Base-by-base conservation (phyloP, 1,140 invertebrate genomes). In the Eufriesea mexicana region DNA sequence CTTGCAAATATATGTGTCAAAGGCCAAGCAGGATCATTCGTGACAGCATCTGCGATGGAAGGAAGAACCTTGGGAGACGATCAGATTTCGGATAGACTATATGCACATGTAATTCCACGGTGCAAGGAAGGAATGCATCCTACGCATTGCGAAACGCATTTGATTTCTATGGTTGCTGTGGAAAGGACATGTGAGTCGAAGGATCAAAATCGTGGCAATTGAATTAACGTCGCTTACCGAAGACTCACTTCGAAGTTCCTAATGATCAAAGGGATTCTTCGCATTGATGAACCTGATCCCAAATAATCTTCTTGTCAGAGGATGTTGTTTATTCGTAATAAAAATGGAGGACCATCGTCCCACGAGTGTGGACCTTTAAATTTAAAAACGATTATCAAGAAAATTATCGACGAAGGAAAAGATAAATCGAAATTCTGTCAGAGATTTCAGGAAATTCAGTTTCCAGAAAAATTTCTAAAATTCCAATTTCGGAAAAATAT, bases 211-310 rank as follows among this genome's bases (percentile, higher is more conserved):
- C 35, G 9, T 28, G 51, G 35, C 64, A 72, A 79, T 79, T 62
- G 47, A 20, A 18, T 79, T 72, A 72, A 6, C 47, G 55, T 72
- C 62, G 42, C n/a, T 77, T 54, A 14, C 51, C 9, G 7, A 12
- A 47, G 42, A 35, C 35, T 51, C 45, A 2, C 23, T 16, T 9
- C 23, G 20, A 77, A 66, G 51, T 77, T 49, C 42, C 2, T 77
- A 77, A 77, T 54, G 61, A 77, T 66, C 74, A 66, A 77, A 66
- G 74, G 42, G 74, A 77, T 25, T 54, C 49, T 35, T n/a, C n/a
- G 16, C 47, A 62, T 75, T 62, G 49, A 49, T 1, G 9, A 10
- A 51, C 10, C 49, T 51, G 14, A 10, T 10, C 14, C 6, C 14
- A 7, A 51, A 51, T 51, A 51, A 51, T 51, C 49, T 51, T n/a